These are phyloP conservation scores for Mycetomoellerius zeteki DNA, from an alignment of 1,140 invertebrate species.

Conservation along the genomic window DNA sequence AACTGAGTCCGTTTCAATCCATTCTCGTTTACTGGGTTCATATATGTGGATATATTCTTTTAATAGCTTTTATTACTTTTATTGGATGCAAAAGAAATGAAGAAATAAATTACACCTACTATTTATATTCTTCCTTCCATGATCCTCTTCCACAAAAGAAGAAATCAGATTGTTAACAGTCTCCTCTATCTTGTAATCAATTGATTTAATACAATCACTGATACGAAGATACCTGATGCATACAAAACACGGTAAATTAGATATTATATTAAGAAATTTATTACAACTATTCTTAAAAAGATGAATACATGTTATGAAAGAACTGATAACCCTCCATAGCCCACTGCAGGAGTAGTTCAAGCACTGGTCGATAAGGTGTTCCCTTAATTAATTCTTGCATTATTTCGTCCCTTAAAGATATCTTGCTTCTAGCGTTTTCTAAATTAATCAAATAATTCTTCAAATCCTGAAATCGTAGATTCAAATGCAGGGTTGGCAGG, in stretches of 20 bases:
- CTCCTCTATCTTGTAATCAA: conserved; percentile 71
- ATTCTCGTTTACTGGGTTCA: background rate
- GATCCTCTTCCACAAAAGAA: conserved; percentile 67
- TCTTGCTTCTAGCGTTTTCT: conserved; percentile 75
- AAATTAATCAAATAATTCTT: conserved; percentile 76
- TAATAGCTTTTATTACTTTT: background rate
- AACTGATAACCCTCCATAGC: conserved; percentile 73
- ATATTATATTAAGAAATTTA: background rate
- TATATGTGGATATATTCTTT: background rate
- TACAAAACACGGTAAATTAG: background rate
- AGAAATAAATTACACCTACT: conserved; percentile 61
- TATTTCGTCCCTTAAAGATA: conserved; percentile 68
- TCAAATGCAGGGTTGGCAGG: background rate
- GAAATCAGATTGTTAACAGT: conserved; percentile 68
- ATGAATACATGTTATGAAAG: conserved; percentile 80
- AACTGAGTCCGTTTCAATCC: no score
- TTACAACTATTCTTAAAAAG: conserved; percentile 2
- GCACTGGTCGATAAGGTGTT: conserved; percentile 73
- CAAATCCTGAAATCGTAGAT: conserved; percentile 74
- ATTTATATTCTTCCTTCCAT: conserved; percentile 64
- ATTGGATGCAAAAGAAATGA: background rate
- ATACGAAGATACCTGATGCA: conserved; percentile 70
- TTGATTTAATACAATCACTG: conserved; percentile 60
- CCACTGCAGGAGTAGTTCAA: conserved; percentile 81
- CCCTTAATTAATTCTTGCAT: conserved; percentile 78